Evolutionary conservation across 2,113 vertebrate genomes (phyloP), one percentile per base, ranked within the genome.

Genomic region (Lates calcarifer): DNA sequence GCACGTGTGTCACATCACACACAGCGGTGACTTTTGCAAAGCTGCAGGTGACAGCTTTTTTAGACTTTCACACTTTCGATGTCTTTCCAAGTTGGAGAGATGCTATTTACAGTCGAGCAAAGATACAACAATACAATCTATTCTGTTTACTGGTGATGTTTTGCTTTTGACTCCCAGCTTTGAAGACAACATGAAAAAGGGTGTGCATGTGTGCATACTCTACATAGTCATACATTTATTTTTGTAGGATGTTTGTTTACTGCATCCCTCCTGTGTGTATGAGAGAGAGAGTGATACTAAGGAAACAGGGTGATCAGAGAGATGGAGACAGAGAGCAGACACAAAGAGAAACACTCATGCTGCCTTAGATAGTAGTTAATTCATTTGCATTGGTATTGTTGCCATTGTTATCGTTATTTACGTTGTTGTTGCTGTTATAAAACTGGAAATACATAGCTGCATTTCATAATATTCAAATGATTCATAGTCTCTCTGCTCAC

Each of bases 401-500:
- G 13, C 33, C 11, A 6, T 33, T 45, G 0, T 76, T 62, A 18
- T 18, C 0, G 0, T 15, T 74, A 55, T 83, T 66, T 84, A 70
- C 24, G 4, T 82, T 51, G 22, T 28, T 22, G 0, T 24, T 0
- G 68, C 53, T 13, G 22, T 56, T 61, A 58, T 26, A 67, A 77
- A 70, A 28, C 15, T 65, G 56, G 55, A 80, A 74, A 58, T 26
- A 31, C 14, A 77, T 55, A 11, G 33, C 71, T n/a, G 49, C 22
- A 61, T 3, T 39, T 74, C 51, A 73, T 69, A 39, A 56, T 57
- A 76, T 76, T 81, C 3, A 18, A 49, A 82, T 83, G 67, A 91
- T 74, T 87, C 64, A 73, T n/a, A 33, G 55, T 56, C 22, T 82
- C 39, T 74, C 31, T 22, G 68, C 69, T 84, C 76, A 61, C 79